Conservation (phyloP, 2,888 invertebrate species). For the Geotrupes spiniger region DNA sequence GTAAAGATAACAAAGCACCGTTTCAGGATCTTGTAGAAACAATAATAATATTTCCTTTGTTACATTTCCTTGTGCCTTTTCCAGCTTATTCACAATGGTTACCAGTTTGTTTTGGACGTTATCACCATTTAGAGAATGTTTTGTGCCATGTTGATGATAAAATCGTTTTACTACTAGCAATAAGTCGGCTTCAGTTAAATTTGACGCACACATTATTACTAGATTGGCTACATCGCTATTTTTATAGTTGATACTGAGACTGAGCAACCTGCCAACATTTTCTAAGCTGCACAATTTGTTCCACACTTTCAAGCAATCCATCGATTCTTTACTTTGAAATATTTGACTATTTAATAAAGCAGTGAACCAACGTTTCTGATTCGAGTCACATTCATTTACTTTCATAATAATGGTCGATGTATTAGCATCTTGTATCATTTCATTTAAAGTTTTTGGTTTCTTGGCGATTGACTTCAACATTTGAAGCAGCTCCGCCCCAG, state of each 20-base stretch:
- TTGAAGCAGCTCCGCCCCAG: constrained; percentile 37
- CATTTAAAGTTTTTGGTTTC: constrained; percentile 42
- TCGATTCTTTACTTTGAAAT: constrained; percentile 34
- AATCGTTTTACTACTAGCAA: constrained; percentile 31
- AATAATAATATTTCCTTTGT: constrained; percentile 37
- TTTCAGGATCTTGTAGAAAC: constrained; percentile 40
- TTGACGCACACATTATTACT: constrained; percentile 39
- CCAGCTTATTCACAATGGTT: constrained; percentile 37
- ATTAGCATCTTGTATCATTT: constrained; percentile 40
- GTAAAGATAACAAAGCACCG: constrained; percentile 34
- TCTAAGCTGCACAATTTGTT: constrained; percentile 36
- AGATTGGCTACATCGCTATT: constrained; percentile 31
- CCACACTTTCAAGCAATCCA: constrained; percentile 38
- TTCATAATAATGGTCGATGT: constrained; percentile 37
- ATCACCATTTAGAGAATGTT: constrained; percentile 26
- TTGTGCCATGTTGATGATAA: constrained; percentile 37
- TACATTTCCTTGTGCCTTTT: constrained; percentile 23
- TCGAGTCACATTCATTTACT: constrained; percentile 35
- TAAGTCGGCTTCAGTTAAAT: constrained; percentile 32
- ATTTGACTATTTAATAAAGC: constrained; percentile 37
- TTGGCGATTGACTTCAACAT: constrained; percentile 39
- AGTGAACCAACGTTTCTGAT: constrained; percentile 44
- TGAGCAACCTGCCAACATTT: constrained; percentile 36
- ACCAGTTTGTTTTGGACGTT: constrained; percentile 30
- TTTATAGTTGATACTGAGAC: constrained; percentile 27